These are phyloP conservation scores for Myanophis thanlyinensis DNA, from an alignment of 2,113 vertebrate species.

Conservation along the genomic window DNA sequence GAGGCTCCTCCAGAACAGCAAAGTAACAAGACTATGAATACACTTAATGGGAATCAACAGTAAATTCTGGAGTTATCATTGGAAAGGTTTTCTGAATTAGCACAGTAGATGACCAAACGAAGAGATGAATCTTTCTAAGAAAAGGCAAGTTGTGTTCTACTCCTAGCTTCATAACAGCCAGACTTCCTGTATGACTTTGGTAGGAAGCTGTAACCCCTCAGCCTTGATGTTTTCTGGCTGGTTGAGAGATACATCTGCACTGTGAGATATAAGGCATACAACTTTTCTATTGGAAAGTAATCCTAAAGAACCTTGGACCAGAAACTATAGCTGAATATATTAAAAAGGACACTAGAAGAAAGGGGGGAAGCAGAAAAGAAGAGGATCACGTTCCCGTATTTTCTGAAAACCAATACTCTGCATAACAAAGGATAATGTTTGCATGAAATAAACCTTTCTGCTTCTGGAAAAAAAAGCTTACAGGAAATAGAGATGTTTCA, in stretches of 20 bases:
- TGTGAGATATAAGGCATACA: not conserved
- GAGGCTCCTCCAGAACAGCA: not conserved
- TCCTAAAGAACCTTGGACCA: not conserved
- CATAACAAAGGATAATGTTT: not conserved
- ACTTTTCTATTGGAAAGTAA: conserved; percentile 5
- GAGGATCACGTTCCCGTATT: not conserved
- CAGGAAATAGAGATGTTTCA: not conserved
- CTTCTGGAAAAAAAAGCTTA: not conserved
- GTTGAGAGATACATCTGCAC: not conserved
- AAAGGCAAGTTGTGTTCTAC: conserved; percentile 40
- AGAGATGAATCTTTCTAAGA: not conserved
- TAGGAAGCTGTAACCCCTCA: conserved; percentile 20
- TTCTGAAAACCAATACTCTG: not conserved
- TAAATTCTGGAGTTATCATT: conserved; percentile 52
- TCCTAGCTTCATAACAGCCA: conserved; percentile 36
- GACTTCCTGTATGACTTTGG: conserved; percentile 40
- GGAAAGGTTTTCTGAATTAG: conserved; percentile 63
- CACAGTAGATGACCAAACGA: conserved; percentile 4
- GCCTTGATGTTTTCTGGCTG: conserved; percentile 2
- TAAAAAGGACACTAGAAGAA: not conserved
- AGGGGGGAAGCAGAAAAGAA: not conserved
- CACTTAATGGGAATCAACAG: conserved; percentile 30
- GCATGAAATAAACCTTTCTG: not conserved
- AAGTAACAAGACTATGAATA: not conserved
- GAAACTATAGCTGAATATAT: not conserved